A percentile compares a stretch with the other conserved stretches of the same genome.
These are phyloP conservation scores for Bombyx mandarina DNA, from an alignment of 1,140 invertebrate genomes.

Conservation along the genomic window DNA sequence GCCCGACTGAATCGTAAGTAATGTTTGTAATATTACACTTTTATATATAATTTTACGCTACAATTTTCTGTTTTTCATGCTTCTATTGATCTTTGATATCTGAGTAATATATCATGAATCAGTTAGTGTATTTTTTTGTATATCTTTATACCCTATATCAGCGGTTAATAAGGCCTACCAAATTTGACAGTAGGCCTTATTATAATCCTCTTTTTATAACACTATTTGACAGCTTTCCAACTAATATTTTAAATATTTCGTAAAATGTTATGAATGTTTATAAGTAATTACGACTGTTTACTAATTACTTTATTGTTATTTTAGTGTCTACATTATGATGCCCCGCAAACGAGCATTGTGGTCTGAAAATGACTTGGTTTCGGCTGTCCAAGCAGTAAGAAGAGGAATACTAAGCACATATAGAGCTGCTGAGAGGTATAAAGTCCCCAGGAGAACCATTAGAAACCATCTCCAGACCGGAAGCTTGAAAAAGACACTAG, in stretches of 20 bases:
- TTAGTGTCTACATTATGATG: too few relatives aligned
- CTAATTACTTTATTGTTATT: too few relatives aligned
- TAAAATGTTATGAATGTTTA: not conserved
- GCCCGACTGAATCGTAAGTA: not conserved
- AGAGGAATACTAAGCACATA: not conserved
- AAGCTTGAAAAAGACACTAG: not conserved
- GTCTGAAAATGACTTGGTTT: too few relatives aligned
- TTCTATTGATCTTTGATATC: not conserved
- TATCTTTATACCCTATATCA: not conserved
- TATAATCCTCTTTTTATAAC: not conserved
- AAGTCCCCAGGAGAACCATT: conserved; percentile 5
- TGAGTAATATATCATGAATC: not conserved
- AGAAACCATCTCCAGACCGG: conserved; percentile 4
- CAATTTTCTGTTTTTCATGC: not conserved
- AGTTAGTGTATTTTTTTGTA: conserved; percentile 1
- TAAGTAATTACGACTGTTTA: not conserved
- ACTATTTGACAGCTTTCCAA: not conserved
- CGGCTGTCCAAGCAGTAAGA: not conserved
- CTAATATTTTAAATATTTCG: not conserved
- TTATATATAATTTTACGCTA: not conserved
- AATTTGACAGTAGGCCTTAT: conserved; percentile 4
- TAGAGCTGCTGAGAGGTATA: conserved; percentile 1
- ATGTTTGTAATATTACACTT: not conserved
- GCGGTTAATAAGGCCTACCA: not conserved
- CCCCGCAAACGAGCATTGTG: too few relatives aligned